Evolutionary conservation across 2,888 invertebrate species (phyloP).

Genomic region (Boloria euphrosyne): DNA sequence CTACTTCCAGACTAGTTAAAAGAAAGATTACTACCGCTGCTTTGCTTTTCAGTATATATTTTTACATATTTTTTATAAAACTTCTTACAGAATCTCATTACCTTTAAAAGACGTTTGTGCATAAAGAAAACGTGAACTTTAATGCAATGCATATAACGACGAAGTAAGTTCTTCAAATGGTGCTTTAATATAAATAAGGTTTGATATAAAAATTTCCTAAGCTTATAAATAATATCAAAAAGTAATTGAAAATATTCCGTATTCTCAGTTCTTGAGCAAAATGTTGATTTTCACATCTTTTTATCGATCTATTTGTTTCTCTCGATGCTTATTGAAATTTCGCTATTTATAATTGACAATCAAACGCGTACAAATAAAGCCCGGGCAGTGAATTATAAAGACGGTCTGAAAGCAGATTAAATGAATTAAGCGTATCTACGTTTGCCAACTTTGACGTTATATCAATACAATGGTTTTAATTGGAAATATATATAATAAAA

Average conservation of each 20-base stretch:
- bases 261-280: constrained; percentile 23
- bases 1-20: background rate
- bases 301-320: constrained; percentile 41
- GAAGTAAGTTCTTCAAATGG: background rate
- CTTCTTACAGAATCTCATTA: constrained; percentile 23
- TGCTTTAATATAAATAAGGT: background rate
- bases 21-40: background rate
- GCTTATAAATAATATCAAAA: background rate
- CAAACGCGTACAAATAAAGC: constrained; percentile 35
- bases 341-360: constrained; percentile 36
- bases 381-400: constrained; percentile 24
- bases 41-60: constrained; percentile 6
- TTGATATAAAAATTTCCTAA: constrained; percentile 9
- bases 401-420: constrained; percentile 32
- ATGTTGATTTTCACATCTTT: constrained; percentile 47
- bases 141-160: constrained; percentile 5
- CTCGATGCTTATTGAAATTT: constrained; percentile 43
- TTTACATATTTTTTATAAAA: constrained; percentile 18
- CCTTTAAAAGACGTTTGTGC: constrained; percentile 19
- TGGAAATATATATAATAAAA: background rate
- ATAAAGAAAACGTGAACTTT: constrained; percentile 14
- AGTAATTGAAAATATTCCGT: background rate
- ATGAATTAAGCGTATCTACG: constrained; percentile 15
- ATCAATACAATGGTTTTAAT: constrained; percentile 7
- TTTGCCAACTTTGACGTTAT: constrained; percentile 17